Conservation (phyloP, 2,113 vertebrate species). For the Notarius lentiginosus region DNA sequence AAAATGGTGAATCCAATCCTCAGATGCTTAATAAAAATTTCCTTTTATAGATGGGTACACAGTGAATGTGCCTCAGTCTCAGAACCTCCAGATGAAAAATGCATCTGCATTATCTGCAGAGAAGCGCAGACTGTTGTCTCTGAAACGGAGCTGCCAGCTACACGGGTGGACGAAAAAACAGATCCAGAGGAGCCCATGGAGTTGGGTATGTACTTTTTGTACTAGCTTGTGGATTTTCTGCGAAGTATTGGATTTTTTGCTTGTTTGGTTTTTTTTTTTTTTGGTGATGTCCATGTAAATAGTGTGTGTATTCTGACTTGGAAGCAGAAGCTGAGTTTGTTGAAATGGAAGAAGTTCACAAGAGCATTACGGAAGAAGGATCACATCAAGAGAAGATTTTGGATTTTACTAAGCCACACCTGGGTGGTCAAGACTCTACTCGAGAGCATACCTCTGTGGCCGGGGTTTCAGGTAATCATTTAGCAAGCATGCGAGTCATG, state of each 20-base stretch:
- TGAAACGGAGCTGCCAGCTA: conserved; percentile 44
- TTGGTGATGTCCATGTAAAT: conserved; percentile 8
- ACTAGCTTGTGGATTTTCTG: neutral
- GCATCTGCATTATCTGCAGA: conserved; percentile 70
- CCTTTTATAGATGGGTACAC: conserved; percentile 68
- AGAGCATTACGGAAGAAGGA: conserved; percentile 54
- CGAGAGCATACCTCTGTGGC: conserved; percentile 18
- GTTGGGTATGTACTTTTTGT: conserved; percentile 60
- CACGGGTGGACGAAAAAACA: conserved; percentile 44
- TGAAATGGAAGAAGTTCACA: conserved; percentile 50
- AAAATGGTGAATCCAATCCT: neutral
- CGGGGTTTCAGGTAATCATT: conserved; percentile 61
- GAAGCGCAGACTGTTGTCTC: conserved; percentile 48
- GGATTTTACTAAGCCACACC: conserved; percentile 37
- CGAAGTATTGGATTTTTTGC: neutral
- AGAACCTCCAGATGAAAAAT: conserved; percentile 62
- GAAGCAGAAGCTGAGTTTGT: conserved; percentile 55
- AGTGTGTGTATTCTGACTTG: conserved; percentile 43
- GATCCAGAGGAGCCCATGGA: conserved; percentile 64
- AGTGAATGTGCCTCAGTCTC: conserved; percentile 63
- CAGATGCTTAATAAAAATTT: neutral
- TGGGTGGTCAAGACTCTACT: conserved; percentile 32
- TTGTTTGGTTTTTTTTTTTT: neutral
- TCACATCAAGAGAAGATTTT: conserved; percentile 43
- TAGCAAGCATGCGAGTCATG: neutral